Evolutionary conservation across 2,113 vertebrate genomes (phyloP), one percentile per base, ranked within the genome.

Genomic region (Lathamus discolor): DNA sequence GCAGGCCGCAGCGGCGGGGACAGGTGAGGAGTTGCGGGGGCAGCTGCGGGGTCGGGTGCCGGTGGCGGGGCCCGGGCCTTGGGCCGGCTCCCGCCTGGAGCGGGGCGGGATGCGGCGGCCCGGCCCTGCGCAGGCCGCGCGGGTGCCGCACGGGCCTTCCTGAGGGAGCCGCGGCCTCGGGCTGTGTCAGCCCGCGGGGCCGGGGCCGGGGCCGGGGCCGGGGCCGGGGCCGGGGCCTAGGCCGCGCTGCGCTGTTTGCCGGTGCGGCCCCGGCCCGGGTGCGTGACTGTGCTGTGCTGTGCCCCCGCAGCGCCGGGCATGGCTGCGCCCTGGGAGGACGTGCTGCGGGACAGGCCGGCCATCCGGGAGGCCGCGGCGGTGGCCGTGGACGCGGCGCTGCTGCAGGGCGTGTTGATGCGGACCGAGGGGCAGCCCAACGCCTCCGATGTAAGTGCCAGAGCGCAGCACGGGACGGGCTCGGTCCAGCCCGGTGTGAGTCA

Each of bases 341-440:
- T 98, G 61, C 87, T 99, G 93, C 96, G 85, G 48, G 90, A 99
- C 79, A 35, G 92, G 37, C 31, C 90, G 79, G 96, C 98, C 74
- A 72, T 99, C 12, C 92, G 92, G 85, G 93, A 98, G 18, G 86
- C 99, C 28, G 98, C 97, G 1, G 77, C 80, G 27, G 94, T 97
- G 39, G 99, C 99, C 2, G 98, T 98, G 97, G 99, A 99, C 88
- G 69, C 97, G 17, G 99, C 99, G 8, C 96, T 99, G 33, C 97
- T 98, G 23, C 97, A 98, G 13, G 99, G 99, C 1, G 97, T 99
- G 33, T 68, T 99, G 44, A 98, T 99, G 98, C 98, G 99, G 88
- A 98, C 98, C 35, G 93, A 98, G 44, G 98, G 98, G 48, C 95
- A 93, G 27, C 98, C 99, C 46, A 98, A 98, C 92, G 98, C 98